These are phyloP conservation scores for Squalus acanthias DNA, from an alignment of 2,797 vertebrate genomes.

Conservation along the genomic window DNA sequence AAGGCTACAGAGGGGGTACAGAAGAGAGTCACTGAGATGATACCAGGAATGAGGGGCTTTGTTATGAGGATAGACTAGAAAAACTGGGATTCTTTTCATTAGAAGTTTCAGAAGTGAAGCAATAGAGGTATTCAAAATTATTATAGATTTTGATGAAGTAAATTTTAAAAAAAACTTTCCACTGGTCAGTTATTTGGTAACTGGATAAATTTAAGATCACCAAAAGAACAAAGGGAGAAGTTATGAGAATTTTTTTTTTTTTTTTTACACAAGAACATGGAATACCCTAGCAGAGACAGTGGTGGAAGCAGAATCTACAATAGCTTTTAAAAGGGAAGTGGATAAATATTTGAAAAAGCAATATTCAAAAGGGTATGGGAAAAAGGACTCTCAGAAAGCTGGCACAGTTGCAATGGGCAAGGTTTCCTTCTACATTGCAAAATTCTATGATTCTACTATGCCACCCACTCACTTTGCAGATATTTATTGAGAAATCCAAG, in stretches of 20 bases:
- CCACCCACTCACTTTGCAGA: background rate
- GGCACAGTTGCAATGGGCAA: background rate
- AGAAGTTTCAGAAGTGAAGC: background rate
- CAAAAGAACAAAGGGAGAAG: background rate
- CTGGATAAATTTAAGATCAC: background rate
- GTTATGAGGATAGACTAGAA: background rate
- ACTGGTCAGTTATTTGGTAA: background rate
- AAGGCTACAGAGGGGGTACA: background rate
- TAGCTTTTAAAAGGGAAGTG: background rate
- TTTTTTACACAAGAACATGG: background rate
- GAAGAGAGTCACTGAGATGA: background rate
- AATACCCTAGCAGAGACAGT: background rate
- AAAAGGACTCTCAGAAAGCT: background rate
- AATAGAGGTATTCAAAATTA: background rate
- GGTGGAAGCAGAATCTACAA: background rate
- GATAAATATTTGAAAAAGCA: background rate
- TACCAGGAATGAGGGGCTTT: background rate
- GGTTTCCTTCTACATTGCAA: background rate
- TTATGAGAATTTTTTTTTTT: background rate
- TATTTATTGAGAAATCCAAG: background rate
- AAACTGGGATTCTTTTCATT: background rate
- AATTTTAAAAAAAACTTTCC: background rate
- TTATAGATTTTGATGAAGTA: background rate
- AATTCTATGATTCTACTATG: background rate
- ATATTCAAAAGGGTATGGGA: background rate